Conservation (phyloP, 2,888 invertebrate genomes). For the Drosophila anomalipes region DNA sequence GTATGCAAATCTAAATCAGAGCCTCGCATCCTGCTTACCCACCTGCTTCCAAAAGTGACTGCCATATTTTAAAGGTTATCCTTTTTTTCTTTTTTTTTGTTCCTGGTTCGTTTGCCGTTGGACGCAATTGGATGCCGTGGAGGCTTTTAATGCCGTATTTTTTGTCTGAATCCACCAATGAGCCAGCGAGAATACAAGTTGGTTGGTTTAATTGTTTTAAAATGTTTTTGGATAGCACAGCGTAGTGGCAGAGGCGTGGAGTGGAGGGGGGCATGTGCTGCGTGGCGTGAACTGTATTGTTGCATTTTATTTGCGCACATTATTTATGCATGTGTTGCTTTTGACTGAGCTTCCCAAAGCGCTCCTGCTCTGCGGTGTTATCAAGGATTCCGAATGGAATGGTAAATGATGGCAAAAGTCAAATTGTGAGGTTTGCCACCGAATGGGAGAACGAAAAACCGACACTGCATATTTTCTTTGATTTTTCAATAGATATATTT, state of each 20-base stretch:
- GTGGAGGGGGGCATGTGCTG: background rate
- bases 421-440: conserved; percentile 33
- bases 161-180: conserved; percentile 33
- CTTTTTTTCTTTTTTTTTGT: conserved; percentile 11
- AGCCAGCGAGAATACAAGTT: conserved; percentile 37
- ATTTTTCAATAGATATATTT: conserved; percentile 32
- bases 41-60: background rate
- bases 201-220: conserved; percentile 71
- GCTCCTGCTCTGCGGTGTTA: conserved; percentile 21
- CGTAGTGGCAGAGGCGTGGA: background rate
- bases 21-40: background rate
- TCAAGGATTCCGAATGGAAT: conserved; percentile 38
- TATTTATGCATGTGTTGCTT: conserved; percentile 57
- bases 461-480: conserved; percentile 30
- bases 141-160: conserved; percentile 53
- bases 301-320: conserved; percentile 53
- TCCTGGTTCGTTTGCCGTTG: background rate
- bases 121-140: conserved; percentile 19
- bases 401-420: conserved; percentile 44
- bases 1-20: conserved; percentile 9
- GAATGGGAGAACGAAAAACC: conserved; percentile 14
- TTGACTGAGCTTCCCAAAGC: conserved; percentile 34
- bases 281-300: conserved; percentile 26
- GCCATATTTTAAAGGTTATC: conserved; percentile 39
- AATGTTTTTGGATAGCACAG: conserved; percentile 40